Base-by-base conservation (phyloP, 2,797 vertebrate species). In the Sphenodon punctatus region DNA sequence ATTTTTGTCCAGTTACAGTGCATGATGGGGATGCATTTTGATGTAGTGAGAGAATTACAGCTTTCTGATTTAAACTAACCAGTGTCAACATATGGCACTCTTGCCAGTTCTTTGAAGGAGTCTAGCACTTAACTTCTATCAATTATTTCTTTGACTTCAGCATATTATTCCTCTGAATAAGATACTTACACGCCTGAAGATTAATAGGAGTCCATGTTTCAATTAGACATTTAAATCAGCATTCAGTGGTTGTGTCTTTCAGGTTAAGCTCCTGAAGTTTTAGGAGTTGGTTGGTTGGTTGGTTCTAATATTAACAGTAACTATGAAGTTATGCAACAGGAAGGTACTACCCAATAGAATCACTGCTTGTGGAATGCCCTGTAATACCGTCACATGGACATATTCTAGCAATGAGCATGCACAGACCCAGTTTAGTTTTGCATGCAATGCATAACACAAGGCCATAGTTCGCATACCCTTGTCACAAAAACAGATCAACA, bases 381-480 rank as follows among this genome's bases (percentile, higher is more conserved):
- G 4, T 2, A 4, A 5, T 1, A 42, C 4, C 14, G 7, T 23
- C 25, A 19, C 2, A 73, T 69, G 45, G 56, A 41, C 75, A 59
- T 0, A 0, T 41, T 42, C 30, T 27, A 64, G 19, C 9, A 3
- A 1, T 2, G 22, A 17, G 13, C 22, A 5, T 8, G 3, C 4
- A 38, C 3, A 0, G 6, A 6, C 36, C 15, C 27, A 1, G 0
- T 3, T 51, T 36, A 46, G 17, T 8, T 30, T 67, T n/a, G 20
- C 17, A 3, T 0, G 1, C 4, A 11, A 3, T 9, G 55, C 45
- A 75, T 45, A 16, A 32, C 39, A 5, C 0, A 6, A 45, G 5
- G 23, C 1, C 1, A 5, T 27, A 38, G 0, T 1, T 55, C 13
- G 45, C 30, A 8, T 30, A n/a, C 12, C 0, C 3, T 10, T 5